Percentiles rank a stretch among this genome's conserved stretches.
phyloP scores from a whole-genome alignment of 1,140 invertebrate species.

The Zaprionus inermis region DNA sequence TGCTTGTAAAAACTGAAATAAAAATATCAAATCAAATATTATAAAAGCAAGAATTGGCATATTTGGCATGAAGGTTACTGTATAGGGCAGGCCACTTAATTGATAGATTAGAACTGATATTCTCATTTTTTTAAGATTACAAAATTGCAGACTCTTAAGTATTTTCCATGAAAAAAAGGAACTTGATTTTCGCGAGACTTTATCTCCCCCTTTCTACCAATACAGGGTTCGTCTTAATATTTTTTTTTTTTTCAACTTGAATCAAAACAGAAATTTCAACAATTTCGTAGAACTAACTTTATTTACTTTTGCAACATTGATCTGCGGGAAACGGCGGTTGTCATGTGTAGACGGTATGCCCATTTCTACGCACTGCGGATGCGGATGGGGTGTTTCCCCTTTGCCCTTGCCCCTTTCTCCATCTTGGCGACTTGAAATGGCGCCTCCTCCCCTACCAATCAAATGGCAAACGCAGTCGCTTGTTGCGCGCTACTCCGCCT shows the following conservation, averaged over 20 bases:
- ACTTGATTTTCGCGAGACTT: no score
- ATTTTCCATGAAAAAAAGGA: no score
- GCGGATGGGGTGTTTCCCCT: background rate
- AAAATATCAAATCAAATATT: background rate
- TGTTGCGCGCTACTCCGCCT: constrained; percentile 30
- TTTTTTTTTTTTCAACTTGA: background rate
- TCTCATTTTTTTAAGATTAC: no score
- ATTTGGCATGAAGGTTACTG: background rate
- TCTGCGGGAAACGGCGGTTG: constrained; percentile 22
- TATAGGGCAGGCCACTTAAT: no score
- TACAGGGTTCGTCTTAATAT: no score
- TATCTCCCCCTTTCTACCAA: no score
- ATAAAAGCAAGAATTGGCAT: background rate
- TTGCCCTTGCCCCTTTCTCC: background rate
- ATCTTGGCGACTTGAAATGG: background rate
- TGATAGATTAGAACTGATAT: no score
- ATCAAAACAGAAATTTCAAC: background rate
- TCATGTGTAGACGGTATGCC: constrained; percentile 16
- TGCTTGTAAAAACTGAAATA: background rate
- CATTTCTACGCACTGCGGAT: background rate
- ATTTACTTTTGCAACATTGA: constrained; percentile 42
- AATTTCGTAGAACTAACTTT: constrained; percentile 19
- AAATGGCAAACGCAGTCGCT: constrained; percentile 49
- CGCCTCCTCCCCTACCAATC: constrained; percentile 19
- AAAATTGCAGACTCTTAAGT: no score